Evolutionary conservation across 2,113 vertebrate species (phyloP).

Genomic region (Atractosteus spatula): DNA sequence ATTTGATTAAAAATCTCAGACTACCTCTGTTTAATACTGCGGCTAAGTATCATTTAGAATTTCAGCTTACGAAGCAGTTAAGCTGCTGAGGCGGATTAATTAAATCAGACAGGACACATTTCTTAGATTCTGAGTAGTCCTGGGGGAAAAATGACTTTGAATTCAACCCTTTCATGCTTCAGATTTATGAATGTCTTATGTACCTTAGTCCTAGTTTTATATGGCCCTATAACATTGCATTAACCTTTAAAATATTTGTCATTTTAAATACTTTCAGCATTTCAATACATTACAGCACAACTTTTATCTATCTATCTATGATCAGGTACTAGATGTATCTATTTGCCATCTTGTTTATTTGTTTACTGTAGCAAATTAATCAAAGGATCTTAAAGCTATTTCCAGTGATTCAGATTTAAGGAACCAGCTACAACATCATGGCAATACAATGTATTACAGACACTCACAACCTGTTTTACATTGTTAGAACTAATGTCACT

Average conservation of each 20-base stretch:
- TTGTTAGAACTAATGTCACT: too few relatives aligned
- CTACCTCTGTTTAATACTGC: too few relatives aligned
- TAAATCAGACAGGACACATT: conserved; percentile 26
- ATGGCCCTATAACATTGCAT: conserved; percentile 42
- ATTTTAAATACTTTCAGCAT: conserved; percentile 5
- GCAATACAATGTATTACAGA: too few relatives aligned
- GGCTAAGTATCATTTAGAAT: conserved; percentile 16
- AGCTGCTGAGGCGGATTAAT: conserved; percentile 22
- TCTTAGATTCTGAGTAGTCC: conserved; percentile 27
- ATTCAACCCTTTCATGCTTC: neutral
- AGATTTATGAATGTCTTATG: conserved; percentile 42
- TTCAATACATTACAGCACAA: neutral
- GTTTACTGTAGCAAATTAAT: too few relatives aligned
- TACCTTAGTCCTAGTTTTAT: conserved; percentile 33
- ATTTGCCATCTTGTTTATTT: too few relatives aligned
- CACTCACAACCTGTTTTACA: too few relatives aligned
- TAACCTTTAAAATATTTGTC: conserved; percentile 28
- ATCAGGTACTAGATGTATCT: too few relatives aligned
- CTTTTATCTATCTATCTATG: too few relatives aligned
- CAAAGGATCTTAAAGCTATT: too few relatives aligned
- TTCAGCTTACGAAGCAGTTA: conserved; percentile 5
- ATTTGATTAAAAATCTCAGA: too few relatives aligned
- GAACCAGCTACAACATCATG: too few relatives aligned
- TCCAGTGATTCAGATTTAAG: too few relatives aligned
- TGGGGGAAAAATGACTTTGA: conserved; percentile 18